Base-by-base conservation (phyloP, 1,140 invertebrate species). In the Listronotus oregonensis region DNA sequence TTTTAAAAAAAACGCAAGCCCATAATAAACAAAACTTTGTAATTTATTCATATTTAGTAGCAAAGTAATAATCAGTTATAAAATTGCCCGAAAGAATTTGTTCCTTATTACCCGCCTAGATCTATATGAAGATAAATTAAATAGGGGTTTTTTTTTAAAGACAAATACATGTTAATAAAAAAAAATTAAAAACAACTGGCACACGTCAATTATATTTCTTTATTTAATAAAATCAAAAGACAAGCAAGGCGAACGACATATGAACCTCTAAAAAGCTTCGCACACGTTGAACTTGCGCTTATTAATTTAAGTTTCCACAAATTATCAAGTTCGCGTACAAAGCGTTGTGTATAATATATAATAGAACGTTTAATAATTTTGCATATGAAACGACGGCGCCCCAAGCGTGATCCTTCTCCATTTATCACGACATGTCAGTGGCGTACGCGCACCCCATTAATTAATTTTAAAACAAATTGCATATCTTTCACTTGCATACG, bases 381-480 rank as follows among this genome's bases (percentile, higher is more conserved):
- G 64, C 67, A 69, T 69, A 69, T 66, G 62, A 69, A 69, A 66
- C 64, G 57, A 62, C 44, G 57, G 37, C 62, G 18, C 51, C 58
- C 62, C 55, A 49, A 59, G 64, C 63, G 64, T 69, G 61, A 55
- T 59, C 56, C 37, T 57, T 52, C 59, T 68, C 66, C 71, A 72
- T 72, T 72, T 72, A 72, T 72, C 71, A 72, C 55, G 65, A 57
- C 64, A 64, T 62, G 65, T 67, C 64, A 65, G 67, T 69, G 44
- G 62, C 43, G 56, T 56, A 59, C 67, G 46, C 46, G 46, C 49
- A 21, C 67, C 57, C 65, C 68, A 70, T 70, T 72, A 72, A 72
- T 72, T 72, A 72, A 72, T 72, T 70, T 72, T 62, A 60, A 47
- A 68, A 68, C 71, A 72, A 72, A 72, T 70, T 68, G 67, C 67